A percentile compares a stretch with the other conserved stretches of the same genome.
These are phyloP conservation scores for Chaetura pelagica DNA, from an alignment of 2,113 vertebrate species.

Conservation along the genomic window DNA sequence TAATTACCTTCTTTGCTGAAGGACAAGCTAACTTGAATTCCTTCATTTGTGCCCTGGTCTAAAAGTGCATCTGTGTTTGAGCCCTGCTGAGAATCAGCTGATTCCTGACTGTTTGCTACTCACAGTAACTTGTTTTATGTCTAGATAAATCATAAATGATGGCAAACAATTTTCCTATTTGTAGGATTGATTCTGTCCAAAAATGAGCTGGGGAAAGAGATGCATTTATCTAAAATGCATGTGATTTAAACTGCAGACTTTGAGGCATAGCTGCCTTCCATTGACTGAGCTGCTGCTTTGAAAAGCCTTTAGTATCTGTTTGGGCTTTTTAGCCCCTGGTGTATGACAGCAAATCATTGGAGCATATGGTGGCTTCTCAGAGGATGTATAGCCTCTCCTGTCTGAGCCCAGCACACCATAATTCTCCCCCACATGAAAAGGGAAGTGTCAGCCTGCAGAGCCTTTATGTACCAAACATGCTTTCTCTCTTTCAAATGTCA, in stretches of 20 bases:
- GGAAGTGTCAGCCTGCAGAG: neutral
- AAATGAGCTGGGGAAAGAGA: neutral
- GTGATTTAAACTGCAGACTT: neutral
- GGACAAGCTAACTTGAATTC: neutral
- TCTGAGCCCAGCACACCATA: neutral
- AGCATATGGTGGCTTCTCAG: constrained; percentile 11
- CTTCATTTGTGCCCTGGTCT: neutral
- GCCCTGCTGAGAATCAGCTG: neutral
- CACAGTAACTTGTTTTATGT: neutral
- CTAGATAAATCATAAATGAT: neutral
- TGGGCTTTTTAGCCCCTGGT: neutral
- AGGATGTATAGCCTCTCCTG: neutral
- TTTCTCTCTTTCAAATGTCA: neutral
- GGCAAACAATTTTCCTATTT: neutral
- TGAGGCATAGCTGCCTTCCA: neutral
- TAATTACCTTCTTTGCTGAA: neutral
- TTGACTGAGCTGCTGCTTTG: neutral
- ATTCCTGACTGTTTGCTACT: neutral
- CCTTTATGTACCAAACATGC: neutral
- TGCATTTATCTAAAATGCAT: neutral
- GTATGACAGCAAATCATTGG: constrained; percentile 3
- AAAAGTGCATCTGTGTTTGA: neutral
- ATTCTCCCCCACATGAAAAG: neutral
- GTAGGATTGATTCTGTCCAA: neutral
- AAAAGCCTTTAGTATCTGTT: neutral